Percentiles rank a stretch among this genome's conserved stretches.
Conservation (phyloP, 2,113 vertebrate genomes). For the Dryoscopus gambensis region DNA sequence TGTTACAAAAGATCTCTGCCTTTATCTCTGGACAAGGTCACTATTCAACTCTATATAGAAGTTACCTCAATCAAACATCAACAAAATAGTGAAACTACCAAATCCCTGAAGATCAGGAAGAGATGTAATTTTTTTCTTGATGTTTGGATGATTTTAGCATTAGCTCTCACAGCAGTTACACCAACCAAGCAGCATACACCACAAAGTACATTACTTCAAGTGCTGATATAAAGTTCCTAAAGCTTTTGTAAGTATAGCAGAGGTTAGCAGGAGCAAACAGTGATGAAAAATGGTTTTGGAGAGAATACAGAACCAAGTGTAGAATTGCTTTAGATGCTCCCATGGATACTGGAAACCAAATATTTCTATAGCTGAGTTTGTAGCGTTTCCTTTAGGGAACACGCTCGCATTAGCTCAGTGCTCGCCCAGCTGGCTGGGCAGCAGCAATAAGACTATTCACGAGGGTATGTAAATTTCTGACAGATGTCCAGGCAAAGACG, state of each 20-base stretch:
- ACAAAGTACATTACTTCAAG: not conserved
- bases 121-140: not conserved
- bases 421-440: not conserved
- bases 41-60: not conserved
- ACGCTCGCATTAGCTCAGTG: not conserved
- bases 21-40: not conserved
- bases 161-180: not conserved
- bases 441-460: conserved; percentile 34
- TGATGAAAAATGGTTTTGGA: not conserved
- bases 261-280: not conserved
- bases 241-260: not conserved
- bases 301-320: not conserved
- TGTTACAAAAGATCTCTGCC: not conserved
- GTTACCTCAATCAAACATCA: not conserved
- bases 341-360: not conserved
- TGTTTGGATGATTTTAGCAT: not conserved
- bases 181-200: not conserved
- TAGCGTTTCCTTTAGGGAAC: not conserved
- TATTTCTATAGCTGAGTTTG: not conserved
- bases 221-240: not conserved
- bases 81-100: not conserved
- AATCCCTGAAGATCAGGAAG: not conserved
- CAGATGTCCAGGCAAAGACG: conserved; percentile 11
- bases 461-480: conserved; percentile 44
- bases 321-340: not conserved